A percentile compares a stretch with the other conserved stretches of the same genome.
These are phyloP conservation scores for Rhynchotus rufescens DNA, from an alignment of 2,797 vertebrate species.

Conservation along the genomic window DNA sequence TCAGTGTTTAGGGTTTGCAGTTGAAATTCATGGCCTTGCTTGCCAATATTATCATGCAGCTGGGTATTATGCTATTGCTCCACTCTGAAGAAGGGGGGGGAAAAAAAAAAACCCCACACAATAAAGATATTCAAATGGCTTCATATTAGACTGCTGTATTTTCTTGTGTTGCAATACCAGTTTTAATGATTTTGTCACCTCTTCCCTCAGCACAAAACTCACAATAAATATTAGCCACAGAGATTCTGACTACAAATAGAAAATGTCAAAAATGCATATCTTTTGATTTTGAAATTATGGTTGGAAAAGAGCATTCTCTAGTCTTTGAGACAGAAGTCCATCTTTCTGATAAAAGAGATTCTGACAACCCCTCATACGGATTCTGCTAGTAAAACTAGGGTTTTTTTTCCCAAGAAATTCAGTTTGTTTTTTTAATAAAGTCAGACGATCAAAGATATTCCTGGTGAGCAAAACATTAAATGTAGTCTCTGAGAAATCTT, in stretches of 20 bases:
- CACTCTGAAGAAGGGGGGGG: background rate
- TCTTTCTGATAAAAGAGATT: background rate
- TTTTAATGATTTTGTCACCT: constrained; percentile 56
- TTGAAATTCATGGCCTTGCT: constrained; percentile 75
- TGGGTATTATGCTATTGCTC: constrained; percentile 49
- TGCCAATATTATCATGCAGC: constrained; percentile 76
- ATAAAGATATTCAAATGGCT: constrained; percentile 63
- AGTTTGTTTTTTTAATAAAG: background rate
- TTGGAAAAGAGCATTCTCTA: background rate
- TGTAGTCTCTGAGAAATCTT: background rate
- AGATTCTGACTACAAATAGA: background rate
- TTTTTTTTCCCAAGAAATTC: background rate
- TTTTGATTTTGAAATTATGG: background rate
- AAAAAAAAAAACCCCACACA: constrained; percentile 24
- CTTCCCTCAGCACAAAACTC: constrained; percentile 30
- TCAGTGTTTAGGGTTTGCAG: constrained; percentile 75
- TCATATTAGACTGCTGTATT: constrained; percentile 47
- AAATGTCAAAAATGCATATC: background rate
- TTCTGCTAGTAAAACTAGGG: background rate
- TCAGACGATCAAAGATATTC: background rate
- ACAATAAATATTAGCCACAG: constrained; percentile 26
- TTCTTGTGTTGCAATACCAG: constrained; percentile 18
- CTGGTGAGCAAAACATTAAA: background rate
- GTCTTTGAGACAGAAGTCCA: background rate
- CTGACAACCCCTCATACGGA: background rate